Conservation (phyloP, 2,113 vertebrate genomes). For the Cinclus mexicanus region DNA sequence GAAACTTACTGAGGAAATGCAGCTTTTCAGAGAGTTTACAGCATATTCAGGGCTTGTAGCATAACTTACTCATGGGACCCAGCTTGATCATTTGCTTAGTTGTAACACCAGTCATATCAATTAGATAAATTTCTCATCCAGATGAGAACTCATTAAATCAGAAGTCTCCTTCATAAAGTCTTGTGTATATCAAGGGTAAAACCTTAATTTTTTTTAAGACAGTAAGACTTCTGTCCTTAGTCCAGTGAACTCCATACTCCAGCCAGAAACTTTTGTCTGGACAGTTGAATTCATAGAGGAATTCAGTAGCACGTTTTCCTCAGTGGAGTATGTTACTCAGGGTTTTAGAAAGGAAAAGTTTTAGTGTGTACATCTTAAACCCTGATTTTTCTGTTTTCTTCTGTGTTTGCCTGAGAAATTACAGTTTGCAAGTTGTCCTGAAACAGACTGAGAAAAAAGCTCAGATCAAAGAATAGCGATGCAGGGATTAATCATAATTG, state of each 20-base stretch:
- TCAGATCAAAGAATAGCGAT: neutral
- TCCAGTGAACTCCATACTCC: neutral
- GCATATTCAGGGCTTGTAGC: neutral
- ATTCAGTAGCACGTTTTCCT: neutral
- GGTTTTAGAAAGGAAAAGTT: neutral
- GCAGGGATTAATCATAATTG: neutral
- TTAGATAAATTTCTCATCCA: neutral
- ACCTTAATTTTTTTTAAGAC: neutral
- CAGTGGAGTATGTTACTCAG: neutral
- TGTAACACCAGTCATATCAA: neutral
- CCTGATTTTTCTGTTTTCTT: neutral
- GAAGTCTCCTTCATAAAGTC: neutral
- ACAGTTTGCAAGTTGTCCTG: neutral
- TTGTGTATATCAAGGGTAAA: neutral
- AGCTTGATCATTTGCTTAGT: neutral
- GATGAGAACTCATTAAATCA: neutral
- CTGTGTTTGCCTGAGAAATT: neutral
- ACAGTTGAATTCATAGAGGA: neutral
- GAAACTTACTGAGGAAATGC: neutral
- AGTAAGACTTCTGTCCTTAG: neutral
- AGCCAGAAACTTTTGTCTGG: neutral
- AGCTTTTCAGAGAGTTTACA: neutral
- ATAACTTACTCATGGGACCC: neutral
- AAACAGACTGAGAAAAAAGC: neutral
- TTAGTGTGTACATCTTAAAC: neutral